Percentiles rank a stretch among this genome's conserved stretches.
phyloP scores from a whole-genome alignment of 2,888 invertebrate genomes.

The Platerodrilus igneus region DNA sequence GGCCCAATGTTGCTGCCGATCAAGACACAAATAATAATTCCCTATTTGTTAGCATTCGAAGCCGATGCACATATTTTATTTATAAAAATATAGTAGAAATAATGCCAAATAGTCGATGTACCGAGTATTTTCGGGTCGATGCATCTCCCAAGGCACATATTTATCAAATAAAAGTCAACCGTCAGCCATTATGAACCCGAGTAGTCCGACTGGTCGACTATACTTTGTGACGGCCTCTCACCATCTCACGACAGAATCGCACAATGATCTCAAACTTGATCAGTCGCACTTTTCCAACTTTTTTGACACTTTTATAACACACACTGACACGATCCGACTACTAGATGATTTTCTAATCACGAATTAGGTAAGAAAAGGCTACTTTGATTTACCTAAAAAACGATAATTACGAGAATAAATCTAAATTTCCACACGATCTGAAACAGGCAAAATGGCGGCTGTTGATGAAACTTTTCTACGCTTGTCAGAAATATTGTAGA shows the following conservation, averaged over 20 bases:
- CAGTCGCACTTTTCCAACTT: slow-evolving; percentile 59
- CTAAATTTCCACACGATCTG: slow-evolving; percentile 72
- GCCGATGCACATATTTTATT: slow-evolving; percentile 48
- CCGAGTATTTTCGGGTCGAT: slow-evolving; percentile 64
- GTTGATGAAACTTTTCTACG: slow-evolving; percentile 93
- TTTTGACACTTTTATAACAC: slow-evolving; percentile 49
- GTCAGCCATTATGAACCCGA: slow-evolving; percentile 77
- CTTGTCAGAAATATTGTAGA: slow-evolving; percentile 79
- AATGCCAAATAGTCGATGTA: slow-evolving; percentile 59
- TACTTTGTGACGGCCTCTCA: slow-evolving; percentile 59
- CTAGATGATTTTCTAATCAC: slow-evolving; percentile 40
- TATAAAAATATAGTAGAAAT: slow-evolving; percentile 45
- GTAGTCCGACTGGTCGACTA: slow-evolving; percentile 61
- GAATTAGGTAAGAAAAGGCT: slow-evolving; percentile 45
- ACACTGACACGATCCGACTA: slow-evolving; percentile 43
- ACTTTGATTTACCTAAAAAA: slow-evolving; percentile 46
- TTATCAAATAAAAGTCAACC: slow-evolving; percentile 64
- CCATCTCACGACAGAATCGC: slow-evolving; percentile 70
- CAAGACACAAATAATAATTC: slow-evolving; percentile 43
- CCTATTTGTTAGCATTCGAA: slow-evolving; percentile 47
- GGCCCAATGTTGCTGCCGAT: slow-evolving; percentile 46
- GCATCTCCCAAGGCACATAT: slow-evolving; percentile 74
- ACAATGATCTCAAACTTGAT: slow-evolving; percentile 68
- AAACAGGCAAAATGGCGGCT: slow-evolving; percentile 91
- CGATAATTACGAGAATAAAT: slow-evolving; percentile 67